Conservation (phyloP, 2,888 invertebrate species). For the Melanotus villosus region DNA sequence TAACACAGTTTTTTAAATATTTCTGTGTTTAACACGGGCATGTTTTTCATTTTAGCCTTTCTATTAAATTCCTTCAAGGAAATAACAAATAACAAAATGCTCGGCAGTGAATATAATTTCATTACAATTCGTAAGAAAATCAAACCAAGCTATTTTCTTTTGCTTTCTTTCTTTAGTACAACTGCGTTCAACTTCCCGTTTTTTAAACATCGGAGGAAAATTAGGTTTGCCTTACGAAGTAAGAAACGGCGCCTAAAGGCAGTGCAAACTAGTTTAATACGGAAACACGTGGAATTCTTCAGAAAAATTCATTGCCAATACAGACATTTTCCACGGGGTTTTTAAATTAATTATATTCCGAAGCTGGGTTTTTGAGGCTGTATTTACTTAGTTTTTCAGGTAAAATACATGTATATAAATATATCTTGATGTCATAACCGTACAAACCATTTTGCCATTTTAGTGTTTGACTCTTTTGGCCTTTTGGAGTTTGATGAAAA, state of each 20-base stretch:
- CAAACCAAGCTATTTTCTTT: not conserved
- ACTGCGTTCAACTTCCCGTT: not conserved
- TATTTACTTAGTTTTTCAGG: not conserved
- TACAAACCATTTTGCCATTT: not conserved
- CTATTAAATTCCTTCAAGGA: too few relatives aligned
- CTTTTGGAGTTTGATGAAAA: too few relatives aligned
- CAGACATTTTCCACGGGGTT: not conserved
- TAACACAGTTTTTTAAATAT: constrained; percentile 3
- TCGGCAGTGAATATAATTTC: too few relatives aligned
- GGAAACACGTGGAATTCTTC: not conserved
- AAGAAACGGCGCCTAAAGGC: constrained; percentile 6
- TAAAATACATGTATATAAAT: not conserved
- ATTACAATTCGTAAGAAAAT: too few relatives aligned
- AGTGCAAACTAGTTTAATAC: not conserved
- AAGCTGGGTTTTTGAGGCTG: not conserved
- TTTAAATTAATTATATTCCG: not conserved
- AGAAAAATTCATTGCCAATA: not conserved
- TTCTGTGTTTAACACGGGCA: not conserved
- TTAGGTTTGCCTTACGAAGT: constrained; percentile 15
- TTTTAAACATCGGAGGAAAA: constrained; percentile 12
- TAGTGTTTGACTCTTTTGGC: too few relatives aligned
- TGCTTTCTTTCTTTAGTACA: not conserved
- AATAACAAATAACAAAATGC: too few relatives aligned
- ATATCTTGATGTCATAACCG: too few relatives aligned
- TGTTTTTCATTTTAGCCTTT: too few relatives aligned